Conservation (phyloP, 1,140 invertebrate species). For the Ceratina calcarata region DNA sequence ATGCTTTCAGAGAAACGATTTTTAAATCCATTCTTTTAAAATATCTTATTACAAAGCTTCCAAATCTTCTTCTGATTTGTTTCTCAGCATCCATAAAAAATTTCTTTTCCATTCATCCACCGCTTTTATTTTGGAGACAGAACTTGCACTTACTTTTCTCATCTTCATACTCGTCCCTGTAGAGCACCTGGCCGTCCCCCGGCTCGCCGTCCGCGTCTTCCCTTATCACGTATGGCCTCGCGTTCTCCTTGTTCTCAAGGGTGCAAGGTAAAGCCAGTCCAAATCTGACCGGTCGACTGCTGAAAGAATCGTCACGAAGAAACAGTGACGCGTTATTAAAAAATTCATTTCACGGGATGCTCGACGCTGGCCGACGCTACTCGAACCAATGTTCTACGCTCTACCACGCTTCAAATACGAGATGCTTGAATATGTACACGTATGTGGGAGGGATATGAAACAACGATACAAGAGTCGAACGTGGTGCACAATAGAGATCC, state of each 20-base stretch:
- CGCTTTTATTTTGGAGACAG: too few species aligned
- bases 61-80: too few species aligned
- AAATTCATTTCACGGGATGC: too few species aligned
- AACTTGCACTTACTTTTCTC: conserved; percentile 80
- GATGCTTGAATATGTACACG: conserved; percentile 34
- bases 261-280: conserved; percentile 86
- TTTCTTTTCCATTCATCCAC: too few species aligned
- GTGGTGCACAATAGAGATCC: too few species aligned
- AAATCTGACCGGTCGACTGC: conserved; percentile 89
- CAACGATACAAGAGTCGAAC: conserved; percentile 9
- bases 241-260: conserved; percentile 92
- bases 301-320: conserved; percentile 72
- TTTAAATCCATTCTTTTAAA: too few species aligned
- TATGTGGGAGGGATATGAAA: conserved; percentile 39
- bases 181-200: conserved; percentile 86
- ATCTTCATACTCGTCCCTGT: conserved; percentile 89
- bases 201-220: conserved; percentile 84
- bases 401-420: conserved; percentile 59
- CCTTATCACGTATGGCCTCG: conserved; percentile 87
- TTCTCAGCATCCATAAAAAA: too few species aligned
- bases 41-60: too few species aligned
- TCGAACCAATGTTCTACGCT: conserved; percentile 74
- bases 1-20: too few species aligned
- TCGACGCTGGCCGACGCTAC: conserved; percentile 61
- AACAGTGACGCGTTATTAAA: conserved; percentile 15